Base-by-base conservation (phyloP, 2,797 vertebrate species). In the Notolabrus celidotus region DNA sequence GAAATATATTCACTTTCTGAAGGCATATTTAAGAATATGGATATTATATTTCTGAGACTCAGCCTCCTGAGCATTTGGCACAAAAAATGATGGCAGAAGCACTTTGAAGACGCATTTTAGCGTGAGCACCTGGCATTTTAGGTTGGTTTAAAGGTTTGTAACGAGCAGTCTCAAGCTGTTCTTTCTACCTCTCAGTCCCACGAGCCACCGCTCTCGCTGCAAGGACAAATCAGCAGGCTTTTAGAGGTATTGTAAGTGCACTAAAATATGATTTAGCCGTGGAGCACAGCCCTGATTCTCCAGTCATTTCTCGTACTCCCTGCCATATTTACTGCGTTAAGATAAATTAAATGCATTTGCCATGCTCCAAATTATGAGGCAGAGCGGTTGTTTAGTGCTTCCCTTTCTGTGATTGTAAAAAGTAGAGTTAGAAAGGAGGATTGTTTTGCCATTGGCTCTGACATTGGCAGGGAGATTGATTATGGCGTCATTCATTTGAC, bases 361-460 rank as follows among this genome's bases (percentile, higher is more conserved):
- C 87, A 70, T 76, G 90, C 89, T 92, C 67, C 82, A 87, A 91
- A 90, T 91, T 81, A 85, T 80, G 87, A 92, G 77, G 71, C 72
- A 68, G 41, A 45, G 74, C 83, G 78, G 79, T 89, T 88, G 89
- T 93, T 94, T 90, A 90, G 83, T 81, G 78, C 86, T 82, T 31
- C 82, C 71, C 52, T 86, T 84, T 75, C 67, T 86, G 50, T 85
- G 87, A 89, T 87, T 84, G 83, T 78, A 91, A 88, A 81, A 57
- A 89, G 84, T 68, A 82, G 53, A 82, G 72, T 86, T 91, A 89
- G 47, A 82, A 82, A 75, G 52, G 63, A 61, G 69, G 58, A 75
- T 79, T 85, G 73, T 76, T 83, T 91, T 90, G 82, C 88, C 85
- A 88, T 85, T 91, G 86, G 53, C 64, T 39, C 57, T 82, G 86